These are phyloP conservation scores for Struthidea cinerea DNA, from an alignment of 2,113 vertebrate species.

Conservation along the genomic window DNA sequence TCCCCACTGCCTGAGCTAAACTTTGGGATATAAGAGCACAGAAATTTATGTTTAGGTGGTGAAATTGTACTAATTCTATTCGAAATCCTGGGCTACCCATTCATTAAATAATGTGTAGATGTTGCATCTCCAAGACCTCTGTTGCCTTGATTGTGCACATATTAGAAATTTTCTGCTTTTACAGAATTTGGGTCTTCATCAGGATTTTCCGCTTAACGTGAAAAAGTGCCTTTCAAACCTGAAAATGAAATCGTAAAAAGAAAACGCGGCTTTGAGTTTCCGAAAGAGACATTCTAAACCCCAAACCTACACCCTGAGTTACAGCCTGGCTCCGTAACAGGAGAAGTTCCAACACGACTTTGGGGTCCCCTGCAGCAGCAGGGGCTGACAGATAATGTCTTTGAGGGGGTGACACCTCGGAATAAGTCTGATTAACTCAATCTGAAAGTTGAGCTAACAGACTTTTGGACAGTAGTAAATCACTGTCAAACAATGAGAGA, in stretches of 20 bases:
- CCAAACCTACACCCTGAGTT: neutral
- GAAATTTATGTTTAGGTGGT: neutral
- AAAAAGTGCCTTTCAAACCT: neutral
- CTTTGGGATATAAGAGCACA: neutral
- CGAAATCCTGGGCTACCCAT: neutral
- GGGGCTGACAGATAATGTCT: neutral
- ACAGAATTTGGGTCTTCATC: neutral
- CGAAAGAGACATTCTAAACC: neutral
- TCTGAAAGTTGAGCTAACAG: constrained; percentile 28
- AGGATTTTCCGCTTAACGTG: neutral
- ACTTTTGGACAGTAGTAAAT: constrained; percentile 42
- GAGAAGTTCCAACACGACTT: neutral
- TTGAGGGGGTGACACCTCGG: neutral
- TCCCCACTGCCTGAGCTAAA: neutral
- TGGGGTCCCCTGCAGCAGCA: neutral
- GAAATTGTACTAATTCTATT: neutral
- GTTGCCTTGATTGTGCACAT: accelerated
- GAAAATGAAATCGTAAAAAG: neutral
- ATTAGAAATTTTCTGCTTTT: neutral
- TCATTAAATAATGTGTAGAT: neutral
- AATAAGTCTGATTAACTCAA: neutral
- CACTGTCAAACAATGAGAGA: constrained; percentile 47
- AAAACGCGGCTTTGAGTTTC: neutral
- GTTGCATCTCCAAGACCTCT: neutral
- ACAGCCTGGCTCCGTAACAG: neutral